phyloP scores from a whole-genome alignment of 2,888 invertebrate genomes.

The Phlogophora meticulosa region DNA sequence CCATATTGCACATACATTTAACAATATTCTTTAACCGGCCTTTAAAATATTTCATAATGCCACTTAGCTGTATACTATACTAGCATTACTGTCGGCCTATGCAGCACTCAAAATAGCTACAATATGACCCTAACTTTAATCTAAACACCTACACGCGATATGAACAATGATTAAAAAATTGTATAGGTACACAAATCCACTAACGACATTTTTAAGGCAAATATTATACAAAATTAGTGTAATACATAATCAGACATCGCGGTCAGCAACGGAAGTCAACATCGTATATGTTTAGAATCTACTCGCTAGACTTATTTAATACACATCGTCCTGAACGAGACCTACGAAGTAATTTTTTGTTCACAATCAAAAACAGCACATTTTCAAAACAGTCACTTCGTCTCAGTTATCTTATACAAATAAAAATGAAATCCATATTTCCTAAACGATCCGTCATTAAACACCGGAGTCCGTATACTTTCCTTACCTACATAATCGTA shows the following conservation, averaged over 20 bases:
- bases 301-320: conserved; percentile 59
- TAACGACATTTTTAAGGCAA: conserved; percentile 58
- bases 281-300: conserved; percentile 49
- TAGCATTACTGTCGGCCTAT: conserved; percentile 57
- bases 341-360: conserved; percentile 55
- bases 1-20: conserved; percentile 25
- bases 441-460: conserved; percentile 58
- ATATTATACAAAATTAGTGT: conserved; percentile 59
- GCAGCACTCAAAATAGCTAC: conserved; percentile 42
- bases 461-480: conserved; percentile 55
- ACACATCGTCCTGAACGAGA: conserved; percentile 61
- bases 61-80: conserved; percentile 48
- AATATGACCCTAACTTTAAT: conserved; percentile 39
- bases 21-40: conserved; percentile 24
- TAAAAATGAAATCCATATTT: conserved; percentile 63
- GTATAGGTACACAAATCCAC: conserved; percentile 53
- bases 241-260: conserved; percentile 42
- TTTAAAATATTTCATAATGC: conserved; percentile 30
- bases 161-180: conserved; percentile 59
- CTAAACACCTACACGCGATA: conserved; percentile 57
- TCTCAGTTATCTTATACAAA: conserved; percentile 63
- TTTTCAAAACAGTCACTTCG: conserved; percentile 64
- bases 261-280: conserved; percentile 43
- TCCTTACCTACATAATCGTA: conserved; percentile 57
- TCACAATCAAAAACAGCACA: conserved; percentile 68